phyloP scores from a whole-genome alignment of 2,888 invertebrate genomes.

The Diarsia mendica region DNA sequence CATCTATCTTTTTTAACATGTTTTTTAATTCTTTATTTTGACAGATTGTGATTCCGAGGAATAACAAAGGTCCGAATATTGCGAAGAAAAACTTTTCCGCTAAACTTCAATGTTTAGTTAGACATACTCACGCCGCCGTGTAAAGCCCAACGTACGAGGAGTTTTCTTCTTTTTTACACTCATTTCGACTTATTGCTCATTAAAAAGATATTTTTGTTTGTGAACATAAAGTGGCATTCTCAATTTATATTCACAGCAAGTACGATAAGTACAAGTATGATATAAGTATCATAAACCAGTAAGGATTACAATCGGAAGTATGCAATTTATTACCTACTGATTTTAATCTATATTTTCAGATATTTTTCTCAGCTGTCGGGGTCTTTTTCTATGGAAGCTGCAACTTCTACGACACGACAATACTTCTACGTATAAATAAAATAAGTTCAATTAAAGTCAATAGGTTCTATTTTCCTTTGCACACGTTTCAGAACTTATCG shows the following conservation, averaged over 20 bases:
- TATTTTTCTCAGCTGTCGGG: too few relatives aligned
- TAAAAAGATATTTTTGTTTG: background rate
- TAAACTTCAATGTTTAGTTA: too few relatives aligned
- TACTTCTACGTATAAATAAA: background rate
- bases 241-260: background rate
- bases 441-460: background rate
- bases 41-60: background rate
- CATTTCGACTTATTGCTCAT: too few relatives aligned
- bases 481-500: conserved; percentile 64
- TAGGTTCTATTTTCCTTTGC: conserved; percentile 72
- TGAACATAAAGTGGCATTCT: background rate
- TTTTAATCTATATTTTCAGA: too few relatives aligned
- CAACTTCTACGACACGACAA: too few relatives aligned
- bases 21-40: too few relatives aligned
- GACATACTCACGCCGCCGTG: too few relatives aligned
- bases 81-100: background rate
- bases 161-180: background rate
- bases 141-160: background rate
- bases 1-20: background rate
- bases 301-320: too few relatives aligned
- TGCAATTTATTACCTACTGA: too few relatives aligned
- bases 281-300: too few relatives aligned
- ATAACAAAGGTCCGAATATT: background rate
- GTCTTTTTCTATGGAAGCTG: too few relatives aligned
- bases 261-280: too few relatives aligned